Conservation (phyloP, 2,797 vertebrate genomes). For the Phrynocephalus vlangalii region DNA sequence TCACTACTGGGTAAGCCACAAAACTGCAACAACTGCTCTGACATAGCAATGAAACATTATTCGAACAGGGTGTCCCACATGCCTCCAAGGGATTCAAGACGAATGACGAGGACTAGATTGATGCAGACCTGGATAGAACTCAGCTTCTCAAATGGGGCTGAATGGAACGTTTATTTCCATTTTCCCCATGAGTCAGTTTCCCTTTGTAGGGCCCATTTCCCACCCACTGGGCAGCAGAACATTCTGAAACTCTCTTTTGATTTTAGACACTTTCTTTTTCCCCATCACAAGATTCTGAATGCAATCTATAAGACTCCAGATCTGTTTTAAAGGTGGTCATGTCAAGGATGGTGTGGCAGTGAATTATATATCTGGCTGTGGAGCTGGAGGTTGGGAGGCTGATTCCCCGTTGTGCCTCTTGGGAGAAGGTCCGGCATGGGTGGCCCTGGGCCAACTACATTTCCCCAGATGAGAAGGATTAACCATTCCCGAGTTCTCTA, state of each 20-base stretch:
- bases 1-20: slow-evolving; percentile 2
- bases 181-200: not conserved
- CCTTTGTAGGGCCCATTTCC: not conserved
- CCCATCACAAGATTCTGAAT: not conserved
- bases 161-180: not conserved
- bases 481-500: too few relatives aligned
- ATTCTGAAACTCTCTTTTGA: not conserved
- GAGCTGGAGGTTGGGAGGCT: too few relatives aligned
- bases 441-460: too few relatives aligned
- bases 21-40: not conserved
- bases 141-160: not conserved
- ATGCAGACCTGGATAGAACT: not conserved
- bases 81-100: not conserved
- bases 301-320: not conserved
- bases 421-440: too few relatives aligned
- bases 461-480: too few relatives aligned
- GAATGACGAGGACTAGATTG: not conserved
- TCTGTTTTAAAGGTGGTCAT: not conserved
- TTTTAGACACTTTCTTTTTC: not conserved
- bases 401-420: too few relatives aligned
- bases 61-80: not conserved
- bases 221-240: not conserved
- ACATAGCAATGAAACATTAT: slow-evolving; percentile 2
- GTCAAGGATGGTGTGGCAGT: too few relatives aligned
- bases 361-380: too few relatives aligned